Evolutionary conservation across 2,888 invertebrate genomes (phyloP).

Genomic region (Thereva unica): DNA sequence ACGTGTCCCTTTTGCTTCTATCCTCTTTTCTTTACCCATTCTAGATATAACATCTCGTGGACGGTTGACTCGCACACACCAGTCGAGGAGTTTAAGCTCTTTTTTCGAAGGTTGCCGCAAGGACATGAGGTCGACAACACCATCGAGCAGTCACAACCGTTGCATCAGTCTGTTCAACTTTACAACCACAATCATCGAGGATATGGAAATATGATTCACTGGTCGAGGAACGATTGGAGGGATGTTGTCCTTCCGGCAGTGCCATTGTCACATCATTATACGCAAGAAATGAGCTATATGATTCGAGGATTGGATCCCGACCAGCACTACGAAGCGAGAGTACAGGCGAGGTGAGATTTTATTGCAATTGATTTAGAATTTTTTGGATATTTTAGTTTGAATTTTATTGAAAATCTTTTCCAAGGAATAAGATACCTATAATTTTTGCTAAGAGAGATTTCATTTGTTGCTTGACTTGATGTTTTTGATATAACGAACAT

Average conservation of each 20-base stretch:
- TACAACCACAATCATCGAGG: conserved; percentile 46
- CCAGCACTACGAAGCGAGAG: conserved; percentile 69
- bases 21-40: conserved; percentile 49
- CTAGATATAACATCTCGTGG: conserved; percentile 71
- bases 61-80: conserved; percentile 69
- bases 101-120: conserved; percentile 67
- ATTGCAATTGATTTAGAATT: background rate
- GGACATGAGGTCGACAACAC: conserved; percentile 59
- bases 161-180: conserved; percentile 40
- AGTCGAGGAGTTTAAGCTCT: conserved; percentile 69
- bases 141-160: conserved; percentile 58
- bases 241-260: conserved; percentile 64
- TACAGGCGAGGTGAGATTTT: conserved; percentile 63
- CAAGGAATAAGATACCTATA: too few relatives aligned
- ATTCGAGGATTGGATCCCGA: conserved; percentile 68
- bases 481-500: too few relatives aligned
- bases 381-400: too few relatives aligned
- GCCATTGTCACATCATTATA: conserved; percentile 60
- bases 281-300: conserved; percentile 69
- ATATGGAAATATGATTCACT: conserved; percentile 53
- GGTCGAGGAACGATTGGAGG: conserved; percentile 62
- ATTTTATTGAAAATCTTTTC: too few relatives aligned
- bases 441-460: too few relatives aligned
- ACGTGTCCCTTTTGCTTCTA: conserved; percentile 7
- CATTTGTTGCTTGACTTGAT: too few relatives aligned